Base-by-base conservation (phyloP, 2,797 vertebrate species). In the Acestrorhynchus altus region DNA sequence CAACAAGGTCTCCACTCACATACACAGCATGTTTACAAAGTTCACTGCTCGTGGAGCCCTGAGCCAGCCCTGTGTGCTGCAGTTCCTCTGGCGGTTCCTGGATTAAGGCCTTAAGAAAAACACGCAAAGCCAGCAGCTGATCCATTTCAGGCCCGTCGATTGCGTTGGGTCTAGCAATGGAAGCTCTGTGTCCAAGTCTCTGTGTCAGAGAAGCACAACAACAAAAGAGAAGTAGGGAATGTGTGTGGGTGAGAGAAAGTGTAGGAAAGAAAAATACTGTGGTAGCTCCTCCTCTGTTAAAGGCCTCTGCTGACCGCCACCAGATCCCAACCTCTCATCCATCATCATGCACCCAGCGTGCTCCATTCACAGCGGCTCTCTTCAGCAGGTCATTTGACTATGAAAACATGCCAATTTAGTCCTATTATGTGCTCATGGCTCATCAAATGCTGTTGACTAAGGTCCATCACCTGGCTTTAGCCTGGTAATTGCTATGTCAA, bases 391-490 rank as follows among this genome's bases (percentile, higher is more conserved):
- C 83, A 84, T 87, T 86, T 88, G 76, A 89, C 86, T 87, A 72
- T 84, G 76, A 90, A 90, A 91, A 89, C 83, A 90, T 65, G 42
- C 79, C 84, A 84, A 88, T 92, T 89, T 82, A 89, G 81, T 61
- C 73, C 86, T 75, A 88, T 92, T 90, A 86, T 90, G 85, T 35
- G 65, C 39, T 82, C 57, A 79, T 24, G 15, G 76, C 70, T 80
- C 84, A 85, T 81, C 40, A 78, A 84, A 81, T 72, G 60, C 67
- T 65, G 47, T 65, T 80, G 80, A 78, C 81, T 86, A 84, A n/a
- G 89, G 86, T 91, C 85, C 57, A 1, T 89, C 84, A 79, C 81
- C 84, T 83, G 75, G 83, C 83, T 78, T 74, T 44, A 72, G 71
- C 73, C 78, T 46, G 74, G 11, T 85, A 84, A 88, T 83, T 82